Evolutionary conservation across 2,797 vertebrate genomes (phyloP).

Genomic region (Phrynocephalus vlangalii): DNA sequence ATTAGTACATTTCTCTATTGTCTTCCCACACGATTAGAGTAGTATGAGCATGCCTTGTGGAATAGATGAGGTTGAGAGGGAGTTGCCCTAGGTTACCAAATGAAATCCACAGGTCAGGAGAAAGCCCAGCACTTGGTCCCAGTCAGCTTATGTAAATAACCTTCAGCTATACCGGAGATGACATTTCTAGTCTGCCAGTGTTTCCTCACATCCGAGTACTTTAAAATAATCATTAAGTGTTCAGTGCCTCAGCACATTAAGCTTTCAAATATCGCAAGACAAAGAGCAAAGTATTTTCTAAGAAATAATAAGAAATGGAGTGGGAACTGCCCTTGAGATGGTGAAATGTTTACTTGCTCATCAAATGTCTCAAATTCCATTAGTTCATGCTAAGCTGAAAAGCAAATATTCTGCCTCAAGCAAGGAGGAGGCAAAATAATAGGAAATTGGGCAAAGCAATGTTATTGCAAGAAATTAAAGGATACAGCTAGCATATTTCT

Average conservation of each 20-base stretch:
- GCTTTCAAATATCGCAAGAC: not conserved
- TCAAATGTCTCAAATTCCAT: not conserved
- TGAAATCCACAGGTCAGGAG: not conserved
- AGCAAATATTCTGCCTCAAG: not conserved
- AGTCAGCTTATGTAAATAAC: not conserved
- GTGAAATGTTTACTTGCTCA: slow-evolving; percentile 5
- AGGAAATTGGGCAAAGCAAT: not conserved
- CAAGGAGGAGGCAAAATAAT: not conserved
- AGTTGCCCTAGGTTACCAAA: not conserved
- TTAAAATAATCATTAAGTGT: not conserved
- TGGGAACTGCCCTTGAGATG: not conserved
- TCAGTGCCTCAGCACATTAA: slow-evolving; percentile 1
- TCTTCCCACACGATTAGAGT: too few relatives aligned
- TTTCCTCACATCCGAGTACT: not conserved
- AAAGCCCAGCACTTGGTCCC: not conserved
- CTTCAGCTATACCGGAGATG: not conserved
- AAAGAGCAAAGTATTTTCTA: not conserved
- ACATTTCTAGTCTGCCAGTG: not conserved
- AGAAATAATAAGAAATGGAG: not conserved
- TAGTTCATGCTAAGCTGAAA: not conserved
- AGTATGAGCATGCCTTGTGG: too few relatives aligned
- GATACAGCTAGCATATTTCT: not conserved
- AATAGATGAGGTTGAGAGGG: not conserved
- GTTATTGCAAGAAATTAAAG: not conserved
- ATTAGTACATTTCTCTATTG: not conserved